phyloP scores from a whole-genome alignment of 1,140 invertebrate species.

The Platorchestia sp. region DNA sequence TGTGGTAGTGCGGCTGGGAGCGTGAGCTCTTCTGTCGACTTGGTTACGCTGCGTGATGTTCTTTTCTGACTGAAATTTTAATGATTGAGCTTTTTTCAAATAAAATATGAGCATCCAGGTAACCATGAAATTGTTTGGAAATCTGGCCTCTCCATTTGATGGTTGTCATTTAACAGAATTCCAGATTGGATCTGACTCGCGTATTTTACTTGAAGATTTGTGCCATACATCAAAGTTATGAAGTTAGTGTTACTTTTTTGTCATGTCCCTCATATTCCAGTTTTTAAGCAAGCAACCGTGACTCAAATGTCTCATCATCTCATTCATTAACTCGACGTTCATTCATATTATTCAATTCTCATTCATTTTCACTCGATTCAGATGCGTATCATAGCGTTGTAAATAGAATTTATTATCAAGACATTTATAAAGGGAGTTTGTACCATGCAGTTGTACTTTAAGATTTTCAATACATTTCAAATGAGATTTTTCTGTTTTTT shows the following conservation, averaged over 20 bases:
- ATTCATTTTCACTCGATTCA: not conserved
- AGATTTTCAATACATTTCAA: conserved; percentile 48
- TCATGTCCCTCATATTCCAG: not conserved
- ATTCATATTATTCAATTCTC: conserved; percentile 12
- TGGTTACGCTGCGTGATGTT: too few relatives aligned
- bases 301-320: not conserved
- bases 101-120: too few relatives aligned
- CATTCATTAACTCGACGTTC: not conserved
- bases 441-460: conserved; percentile 19
- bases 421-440: not conserved
- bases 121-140: too few relatives aligned
- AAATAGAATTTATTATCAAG: not conserved
- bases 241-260: not conserved
- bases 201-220: not conserved
- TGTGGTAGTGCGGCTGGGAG: too few relatives aligned
- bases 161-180: not conserved
- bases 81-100: too few relatives aligned
- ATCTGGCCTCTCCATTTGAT: too few relatives aligned
- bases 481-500: not conserved
- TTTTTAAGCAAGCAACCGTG: not conserved
- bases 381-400: not conserved
- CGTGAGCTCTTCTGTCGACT: too few relatives aligned
- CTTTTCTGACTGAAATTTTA: too few relatives aligned
- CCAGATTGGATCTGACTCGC: not conserved
- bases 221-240: not conserved